phyloP scores from a whole-genome alignment of 2,113 vertebrate species.

The Egretta garzetta region DNA sequence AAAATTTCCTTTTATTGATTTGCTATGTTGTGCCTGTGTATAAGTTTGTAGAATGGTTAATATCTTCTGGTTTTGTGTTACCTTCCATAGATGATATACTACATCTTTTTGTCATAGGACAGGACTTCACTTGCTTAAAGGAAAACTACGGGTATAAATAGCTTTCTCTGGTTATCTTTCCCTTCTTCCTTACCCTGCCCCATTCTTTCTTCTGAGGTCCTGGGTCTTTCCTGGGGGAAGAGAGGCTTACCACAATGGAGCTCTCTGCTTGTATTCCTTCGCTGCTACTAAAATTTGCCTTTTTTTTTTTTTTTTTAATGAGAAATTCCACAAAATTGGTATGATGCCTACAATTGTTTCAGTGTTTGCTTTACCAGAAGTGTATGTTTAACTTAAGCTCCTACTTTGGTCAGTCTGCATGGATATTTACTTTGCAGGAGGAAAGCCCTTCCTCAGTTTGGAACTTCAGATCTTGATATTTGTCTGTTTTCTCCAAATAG shows the following conservation, averaged over 20 bases:
- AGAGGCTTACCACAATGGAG: rapidly evolving
- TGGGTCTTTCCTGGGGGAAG: background rate
- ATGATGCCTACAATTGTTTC: background rate
- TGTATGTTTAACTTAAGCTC: background rate
- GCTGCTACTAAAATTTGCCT: background rate
- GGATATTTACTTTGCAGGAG: background rate
- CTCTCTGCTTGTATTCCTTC: background rate
- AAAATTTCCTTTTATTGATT: background rate
- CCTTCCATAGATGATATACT: constrained; percentile 49
- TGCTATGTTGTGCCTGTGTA: background rate
- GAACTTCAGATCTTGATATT: background rate
- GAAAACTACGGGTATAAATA: constrained; percentile 14
- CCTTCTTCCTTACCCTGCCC: background rate
- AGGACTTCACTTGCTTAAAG: background rate
- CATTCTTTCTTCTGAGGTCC: background rate
- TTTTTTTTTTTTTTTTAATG: background rate
- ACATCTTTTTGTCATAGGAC: constrained; percentile 42
- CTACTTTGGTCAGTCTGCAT: background rate
- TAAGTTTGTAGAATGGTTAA: background rate
- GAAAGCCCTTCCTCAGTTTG: background rate
- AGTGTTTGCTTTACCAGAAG: background rate
- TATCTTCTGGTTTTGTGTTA: background rate
- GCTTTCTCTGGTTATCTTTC: background rate
- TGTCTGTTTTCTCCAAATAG: background rate
- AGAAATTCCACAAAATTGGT: background rate